Evolutionary conservation across 2,113 vertebrate species (phyloP).

Genomic region (Microcebus murinus): DNA sequence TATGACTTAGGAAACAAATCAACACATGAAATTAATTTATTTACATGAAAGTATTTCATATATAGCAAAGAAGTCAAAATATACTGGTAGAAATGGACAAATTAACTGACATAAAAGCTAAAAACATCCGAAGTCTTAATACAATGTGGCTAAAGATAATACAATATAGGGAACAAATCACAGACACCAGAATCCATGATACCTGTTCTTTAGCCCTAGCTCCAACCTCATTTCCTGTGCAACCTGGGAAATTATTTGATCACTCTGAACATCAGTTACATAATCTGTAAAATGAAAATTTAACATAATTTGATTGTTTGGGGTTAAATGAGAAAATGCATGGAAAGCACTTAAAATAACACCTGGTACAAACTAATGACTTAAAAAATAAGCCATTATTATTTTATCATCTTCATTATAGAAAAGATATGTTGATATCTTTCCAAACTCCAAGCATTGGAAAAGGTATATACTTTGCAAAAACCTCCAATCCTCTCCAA

Average conservation of each 20-base stretch:
- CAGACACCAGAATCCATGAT: background rate
- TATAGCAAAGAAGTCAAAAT: background rate
- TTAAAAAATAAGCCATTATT: background rate
- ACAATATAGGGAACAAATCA: background rate
- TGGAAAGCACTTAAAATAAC: background rate
- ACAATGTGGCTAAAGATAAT: background rate
- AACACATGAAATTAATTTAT: background rate
- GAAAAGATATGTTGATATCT: background rate
- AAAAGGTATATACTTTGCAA: background rate
- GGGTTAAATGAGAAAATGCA: slow-evolving; percentile 3
- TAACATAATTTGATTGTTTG: background rate
- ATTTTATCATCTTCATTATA: background rate
- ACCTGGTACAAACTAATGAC: background rate
- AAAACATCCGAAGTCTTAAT: background rate
- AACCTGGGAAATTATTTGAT: background rate
- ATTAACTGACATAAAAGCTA: background rate
- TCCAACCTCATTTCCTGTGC: background rate
- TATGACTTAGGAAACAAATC: background rate
- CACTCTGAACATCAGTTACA: background rate
- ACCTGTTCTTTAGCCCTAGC: background rate
- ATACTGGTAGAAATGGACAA: slow-evolving; percentile 15
- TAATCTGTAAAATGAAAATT: background rate
- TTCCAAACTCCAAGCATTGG: slow-evolving; percentile 40
- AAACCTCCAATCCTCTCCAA: background rate
- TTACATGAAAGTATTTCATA: background rate